Conservation (phyloP, 2,113 vertebrate species). For the Pardalotus punctatus region DNA sequence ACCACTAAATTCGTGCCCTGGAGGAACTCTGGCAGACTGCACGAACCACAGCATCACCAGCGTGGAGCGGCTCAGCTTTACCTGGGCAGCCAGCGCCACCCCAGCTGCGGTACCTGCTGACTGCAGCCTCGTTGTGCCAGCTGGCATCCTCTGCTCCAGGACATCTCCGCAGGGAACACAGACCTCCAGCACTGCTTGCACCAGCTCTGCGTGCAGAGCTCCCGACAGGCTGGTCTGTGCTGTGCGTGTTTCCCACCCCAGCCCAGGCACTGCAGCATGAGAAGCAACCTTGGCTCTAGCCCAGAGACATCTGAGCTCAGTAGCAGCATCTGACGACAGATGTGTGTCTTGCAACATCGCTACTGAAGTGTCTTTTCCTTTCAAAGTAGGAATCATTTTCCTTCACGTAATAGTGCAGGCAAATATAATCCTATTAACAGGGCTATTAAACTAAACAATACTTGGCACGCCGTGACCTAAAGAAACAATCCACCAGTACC, state of each 20-base stretch:
- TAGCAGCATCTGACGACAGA: constrained; percentile 59
- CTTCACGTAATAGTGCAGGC: constrained; percentile 50
- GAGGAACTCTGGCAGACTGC: not conserved
- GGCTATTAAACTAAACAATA: constrained; percentile 62
- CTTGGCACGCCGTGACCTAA: constrained; percentile 49
- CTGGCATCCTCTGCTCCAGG: not conserved
- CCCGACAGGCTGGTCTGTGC: fast-evolving
- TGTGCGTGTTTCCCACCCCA: not conserved
- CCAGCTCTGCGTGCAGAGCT: not conserved
- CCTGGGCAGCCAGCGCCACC: not conserved
- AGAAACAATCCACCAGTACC: constrained; percentile 32
- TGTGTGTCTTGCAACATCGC: constrained; percentile 57
- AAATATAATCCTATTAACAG: constrained; percentile 63
- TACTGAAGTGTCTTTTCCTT: constrained; percentile 63
- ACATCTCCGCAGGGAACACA: not conserved
- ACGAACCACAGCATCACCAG: not conserved
- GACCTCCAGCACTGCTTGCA: not conserved
- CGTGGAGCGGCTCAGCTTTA: not conserved
- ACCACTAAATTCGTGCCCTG: not conserved
- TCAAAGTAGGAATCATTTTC: constrained; percentile 56
- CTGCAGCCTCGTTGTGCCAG: not conserved
- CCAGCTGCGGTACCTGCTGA: not conserved
- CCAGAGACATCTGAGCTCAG: constrained; percentile 44
- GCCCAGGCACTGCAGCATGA: not conserved
- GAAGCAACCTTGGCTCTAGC: not conserved